Base-by-base conservation (phyloP, 2,888 invertebrate genomes). In the Zaprionus lineosus region DNA sequence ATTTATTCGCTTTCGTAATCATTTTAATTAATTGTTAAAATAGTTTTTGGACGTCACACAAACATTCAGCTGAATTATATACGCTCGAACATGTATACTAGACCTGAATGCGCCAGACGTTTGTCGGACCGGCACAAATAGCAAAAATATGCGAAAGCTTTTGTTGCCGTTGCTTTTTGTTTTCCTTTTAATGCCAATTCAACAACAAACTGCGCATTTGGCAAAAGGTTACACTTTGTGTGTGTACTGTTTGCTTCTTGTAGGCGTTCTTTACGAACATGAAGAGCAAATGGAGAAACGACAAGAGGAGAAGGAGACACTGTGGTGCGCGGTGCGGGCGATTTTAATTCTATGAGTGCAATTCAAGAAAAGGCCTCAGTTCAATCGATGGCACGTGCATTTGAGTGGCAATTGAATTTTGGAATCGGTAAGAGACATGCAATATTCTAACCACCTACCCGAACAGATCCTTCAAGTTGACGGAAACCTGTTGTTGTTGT, bases 1-100 rank as follows among this genome's bases (percentile, higher is more conserved):
- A 93, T 93, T 85, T 88, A 89, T 88, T 88, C 89, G 89, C 70
- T 63, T 57, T 50, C 28, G 29, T 60, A 48, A 36, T 28, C 41
- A 33, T 39, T 50, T 15, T 69, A 72, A 59, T 36, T 29, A 47
- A 57, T 19, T 50, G 28, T 50, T 34, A 33, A 11, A 29, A 55
- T 47, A 59, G 37, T 28, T 4, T 59, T 12, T 33, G 21, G 50
- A 72, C 59, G 29, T 9, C 21, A 63, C 31, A 65, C 34, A 37
- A 34, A 52, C 29, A 50, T 16, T 40, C 24, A 16, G 9, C 8
- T 2, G 8, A 19, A 16, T 31, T 39, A 28, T 36, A 59, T 31
- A 43, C 14, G 26, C 7, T 11, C 9, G 12, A 39, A 9, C 21
- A 19, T 33, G 12, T 39, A 53, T 24, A 43, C 2, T 2, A n/a